Evolutionary conservation across 1,140 invertebrate genomes (phyloP).

Genomic region (Rhyzopertha dominica): DNA sequence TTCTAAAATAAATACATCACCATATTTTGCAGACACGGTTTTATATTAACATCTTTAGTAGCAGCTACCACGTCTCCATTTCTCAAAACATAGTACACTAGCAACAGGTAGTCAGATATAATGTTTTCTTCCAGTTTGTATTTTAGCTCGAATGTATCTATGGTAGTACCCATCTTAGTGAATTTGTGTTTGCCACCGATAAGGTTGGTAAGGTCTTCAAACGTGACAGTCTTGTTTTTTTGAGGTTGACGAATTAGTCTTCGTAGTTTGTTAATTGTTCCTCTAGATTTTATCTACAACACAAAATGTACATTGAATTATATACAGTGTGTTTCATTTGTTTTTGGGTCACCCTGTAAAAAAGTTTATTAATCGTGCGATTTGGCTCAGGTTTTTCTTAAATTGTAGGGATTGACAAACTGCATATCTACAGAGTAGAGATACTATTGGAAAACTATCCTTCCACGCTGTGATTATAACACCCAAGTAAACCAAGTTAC

Average conservation of each 20-base stretch:
- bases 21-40: conserved; percentile 27
- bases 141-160: conserved; percentile 25
- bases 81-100: conserved; percentile 28
- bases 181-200: conserved; percentile 25
- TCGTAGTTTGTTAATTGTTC: conserved; percentile 6
- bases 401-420: too few species aligned
- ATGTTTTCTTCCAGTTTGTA: conserved; percentile 28
- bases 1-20: conserved; percentile 9
- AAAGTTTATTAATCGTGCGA: too few species aligned
- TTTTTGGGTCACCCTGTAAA: too few species aligned
- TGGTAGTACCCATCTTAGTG: conserved; percentile 19
- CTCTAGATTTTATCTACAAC: conserved; percentile 15
- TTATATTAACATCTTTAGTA: conserved; percentile 19
- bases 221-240: background rate
- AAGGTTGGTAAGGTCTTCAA: conserved; percentile 24
- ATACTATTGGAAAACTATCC: too few species aligned
- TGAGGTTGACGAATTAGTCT: background rate
- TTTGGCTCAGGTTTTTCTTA: too few species aligned
- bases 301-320: too few species aligned
- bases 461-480: too few species aligned
- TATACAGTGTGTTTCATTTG: too few species aligned
- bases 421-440: too few species aligned
- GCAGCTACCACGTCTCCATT: conserved; percentile 29
- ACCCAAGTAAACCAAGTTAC: too few species aligned
- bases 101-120: conserved; percentile 22